phyloP scores from a whole-genome alignment of 2,797 vertebrate genomes.

The Monodelphis domestica region DNA sequence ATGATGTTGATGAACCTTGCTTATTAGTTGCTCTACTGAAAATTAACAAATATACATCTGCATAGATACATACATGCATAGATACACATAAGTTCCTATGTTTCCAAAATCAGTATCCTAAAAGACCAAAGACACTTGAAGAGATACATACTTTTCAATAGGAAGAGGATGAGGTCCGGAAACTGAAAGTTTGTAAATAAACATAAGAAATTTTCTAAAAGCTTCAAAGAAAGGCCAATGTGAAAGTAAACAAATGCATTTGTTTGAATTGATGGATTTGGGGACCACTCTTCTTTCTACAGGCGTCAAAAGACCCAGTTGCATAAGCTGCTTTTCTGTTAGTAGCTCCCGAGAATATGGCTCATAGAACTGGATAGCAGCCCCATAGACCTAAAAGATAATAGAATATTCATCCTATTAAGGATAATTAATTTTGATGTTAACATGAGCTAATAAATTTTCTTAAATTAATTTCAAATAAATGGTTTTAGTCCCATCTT shows the following conservation, averaged over 20 bases:
- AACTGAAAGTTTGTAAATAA: slow-evolving; percentile 97
- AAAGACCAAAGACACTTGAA: slow-evolving; percentile 38
- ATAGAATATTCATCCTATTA: slow-evolving; percentile 55
- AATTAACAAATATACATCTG: slow-evolving; percentile 51
- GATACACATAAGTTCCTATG: background rate
- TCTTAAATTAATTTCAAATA: background rate
- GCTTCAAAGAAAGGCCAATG: slow-evolving; percentile 98
- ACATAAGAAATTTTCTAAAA: slow-evolving; percentile 97
- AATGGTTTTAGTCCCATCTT: background rate
- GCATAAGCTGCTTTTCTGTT: slow-evolving; percentile 94
- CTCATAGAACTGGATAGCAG: slow-evolving; percentile 99
- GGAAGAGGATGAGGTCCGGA: slow-evolving; percentile 96
- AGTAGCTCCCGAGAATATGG: slow-evolving; percentile 91
- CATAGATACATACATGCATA: background rate
- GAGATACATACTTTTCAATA: slow-evolving; percentile 94
- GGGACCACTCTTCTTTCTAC: slow-evolving; percentile 94
- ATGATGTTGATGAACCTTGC: background rate
- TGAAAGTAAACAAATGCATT: slow-evolving; percentile 98
- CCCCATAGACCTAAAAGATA: slow-evolving; percentile 93
- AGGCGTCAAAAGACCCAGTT: slow-evolving; percentile 93
- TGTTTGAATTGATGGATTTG: slow-evolving; percentile 95
- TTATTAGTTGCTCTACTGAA: slow-evolving; percentile 33
- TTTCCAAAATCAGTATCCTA: background rate
- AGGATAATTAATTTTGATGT: background rate
- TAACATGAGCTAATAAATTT: background rate